Evolutionary conservation across 2,113 vertebrate species (phyloP).

Genomic region (Eidolon helvum): DNA sequence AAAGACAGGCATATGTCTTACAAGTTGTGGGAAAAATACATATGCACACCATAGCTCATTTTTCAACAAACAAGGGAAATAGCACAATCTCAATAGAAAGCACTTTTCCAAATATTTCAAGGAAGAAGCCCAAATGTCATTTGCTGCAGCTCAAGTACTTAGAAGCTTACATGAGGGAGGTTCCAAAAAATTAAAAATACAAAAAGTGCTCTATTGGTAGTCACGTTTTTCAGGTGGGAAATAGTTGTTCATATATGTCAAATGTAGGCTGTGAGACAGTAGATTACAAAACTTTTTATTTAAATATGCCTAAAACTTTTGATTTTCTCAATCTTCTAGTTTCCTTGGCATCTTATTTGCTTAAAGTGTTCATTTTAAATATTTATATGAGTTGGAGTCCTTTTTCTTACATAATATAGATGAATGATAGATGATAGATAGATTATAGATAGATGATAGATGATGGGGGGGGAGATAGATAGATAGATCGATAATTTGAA

Average conservation of each 20-base stretch:
- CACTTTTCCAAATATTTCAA: background rate
- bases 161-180: background rate
- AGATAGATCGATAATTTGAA: background rate
- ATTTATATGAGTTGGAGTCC: background rate
- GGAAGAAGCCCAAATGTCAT: background rate
- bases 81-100: background rate
- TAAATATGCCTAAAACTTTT: background rate
- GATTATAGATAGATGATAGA: no score
- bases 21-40: background rate
- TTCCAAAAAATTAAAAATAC: background rate
- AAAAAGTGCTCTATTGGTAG: background rate
- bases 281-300: background rate
- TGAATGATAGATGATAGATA: background rate
- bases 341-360: background rate
- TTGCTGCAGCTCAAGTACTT: background rate
- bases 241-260: background rate
- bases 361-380: background rate
- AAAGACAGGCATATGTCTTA: background rate
- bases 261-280: background rate
- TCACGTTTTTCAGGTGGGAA: background rate
- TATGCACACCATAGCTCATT: background rate
- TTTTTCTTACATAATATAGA: background rate
- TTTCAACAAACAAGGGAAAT: background rate
- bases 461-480: background rate
- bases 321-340: background rate